phyloP scores from a whole-genome alignment of 2,888 invertebrate genomes.

The Eurytoma adleriae region DNA sequence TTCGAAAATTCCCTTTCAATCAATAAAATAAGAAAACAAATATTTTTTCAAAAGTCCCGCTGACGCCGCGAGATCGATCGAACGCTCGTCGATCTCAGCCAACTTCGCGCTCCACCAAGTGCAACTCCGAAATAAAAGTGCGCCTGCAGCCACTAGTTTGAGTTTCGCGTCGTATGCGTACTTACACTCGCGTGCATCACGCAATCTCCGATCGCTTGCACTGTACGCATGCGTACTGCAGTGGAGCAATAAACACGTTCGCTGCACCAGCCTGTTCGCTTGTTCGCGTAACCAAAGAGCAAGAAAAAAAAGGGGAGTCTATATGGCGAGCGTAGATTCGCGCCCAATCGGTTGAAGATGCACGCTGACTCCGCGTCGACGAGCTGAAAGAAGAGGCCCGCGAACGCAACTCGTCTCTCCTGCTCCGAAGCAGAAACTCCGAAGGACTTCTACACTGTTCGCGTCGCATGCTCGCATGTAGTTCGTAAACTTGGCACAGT shows the following conservation, averaged over 20 bases:
- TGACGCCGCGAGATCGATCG: background rate
- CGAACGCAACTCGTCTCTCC: background rate
- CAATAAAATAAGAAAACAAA: no score
- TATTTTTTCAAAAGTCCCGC: no score
- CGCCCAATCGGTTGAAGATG: background rate
- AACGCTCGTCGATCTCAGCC: background rate
- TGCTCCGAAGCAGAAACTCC: background rate
- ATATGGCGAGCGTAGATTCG: background rate
- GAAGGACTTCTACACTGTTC: background rate
- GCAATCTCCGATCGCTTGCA: conserved; percentile 11
- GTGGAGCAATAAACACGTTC: conserved; percentile 6
- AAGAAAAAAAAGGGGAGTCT: conserved; percentile 2
- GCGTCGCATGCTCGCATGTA: conserved; percentile 25
- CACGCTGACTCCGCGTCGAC: background rate
- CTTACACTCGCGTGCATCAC: background rate
- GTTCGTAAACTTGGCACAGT: conserved; percentile 20
- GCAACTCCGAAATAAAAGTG: background rate
- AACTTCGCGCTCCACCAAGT: background rate
- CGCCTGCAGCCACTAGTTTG: background rate
- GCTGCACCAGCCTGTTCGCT: conserved; percentile 9
- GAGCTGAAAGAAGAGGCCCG: background rate
- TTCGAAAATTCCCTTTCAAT: no score
- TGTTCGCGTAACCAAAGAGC: conserved; percentile 15
- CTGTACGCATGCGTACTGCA: conserved; percentile 43
- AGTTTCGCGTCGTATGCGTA: background rate